Base-by-base conservation (phyloP, 2,113 vertebrate genomes). In the Speoplatyrhinus poulsoni region DNA sequence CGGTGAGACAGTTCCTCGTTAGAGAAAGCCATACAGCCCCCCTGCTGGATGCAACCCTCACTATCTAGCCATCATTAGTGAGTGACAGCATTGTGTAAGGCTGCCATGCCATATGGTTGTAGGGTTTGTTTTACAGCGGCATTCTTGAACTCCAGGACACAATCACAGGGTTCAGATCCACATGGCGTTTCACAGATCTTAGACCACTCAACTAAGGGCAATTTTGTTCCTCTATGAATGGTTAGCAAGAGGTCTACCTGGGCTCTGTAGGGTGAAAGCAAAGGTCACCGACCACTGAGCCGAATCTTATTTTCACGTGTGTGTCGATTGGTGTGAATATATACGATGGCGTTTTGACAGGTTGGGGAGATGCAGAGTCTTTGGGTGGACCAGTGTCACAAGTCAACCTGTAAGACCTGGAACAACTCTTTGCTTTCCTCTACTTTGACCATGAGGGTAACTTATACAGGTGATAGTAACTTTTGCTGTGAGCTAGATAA, bases 1-100 rank as follows among this genome's bases (percentile, higher is more conserved):
- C 79, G 72, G 73, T 73, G 86, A 82, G 82, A 73, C 72, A 50
- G 74, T 67, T 91, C 86, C 90, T 90, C 66, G 87, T 91, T 90
- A 93, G 76, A 87, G 73, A 72, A 80, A 70, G 80, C 64, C 69
- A 65, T 76, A 75, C 69, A 69, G 46, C 57, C 83, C 82, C 78
- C 86, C 83, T 62, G 83, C 82, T 84, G 85, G 67, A 83, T 65
- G 56, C 49, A 75, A 79, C 79, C 58, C 54, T 82, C 62, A 65
- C 73, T 69, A 60, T 75, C 56, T 65, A 77, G 60, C 64, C 86
- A 86, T 91, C 85, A 90, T 90, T 88, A 90, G 69, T 65, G 77
- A 81, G 67, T 65, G 76, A 80, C 69, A 76, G 68, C 57, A 60
- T 56, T 58, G 79, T 64, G 54, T 82, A 73, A 54, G 62, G 61